phyloP scores from a whole-genome alignment of 2,888 invertebrate genomes.

The Spilosoma lubricipeda region DNA sequence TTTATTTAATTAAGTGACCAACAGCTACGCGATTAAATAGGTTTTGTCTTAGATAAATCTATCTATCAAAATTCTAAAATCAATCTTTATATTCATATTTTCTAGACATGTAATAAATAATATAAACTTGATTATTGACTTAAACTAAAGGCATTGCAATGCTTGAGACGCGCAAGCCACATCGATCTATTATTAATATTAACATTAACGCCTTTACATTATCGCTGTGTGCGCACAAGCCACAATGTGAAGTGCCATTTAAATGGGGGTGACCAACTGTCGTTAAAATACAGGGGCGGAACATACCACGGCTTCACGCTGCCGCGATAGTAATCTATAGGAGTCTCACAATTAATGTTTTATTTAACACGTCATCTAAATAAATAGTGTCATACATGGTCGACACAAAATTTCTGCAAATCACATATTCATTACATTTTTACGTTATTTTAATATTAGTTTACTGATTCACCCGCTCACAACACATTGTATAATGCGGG shows the following conservation, averaged over 20 bases:
- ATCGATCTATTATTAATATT: conserved; percentile 70
- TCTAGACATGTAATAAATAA: neutral
- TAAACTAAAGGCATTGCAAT: conserved; percentile 14
- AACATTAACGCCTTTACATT: conserved; percentile 72
- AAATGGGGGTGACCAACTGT: conserved; percentile 86
- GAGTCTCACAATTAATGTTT: conserved; percentile 78
- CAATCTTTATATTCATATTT: neutral
- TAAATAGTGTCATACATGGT: conserved; percentile 46
- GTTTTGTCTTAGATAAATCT: neutral
- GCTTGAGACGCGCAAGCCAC: conserved; percentile 30
- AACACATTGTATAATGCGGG: neutral
- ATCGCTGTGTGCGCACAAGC: conserved; percentile 81
- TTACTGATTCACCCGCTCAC: neutral
- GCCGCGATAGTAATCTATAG: conserved; percentile 83
- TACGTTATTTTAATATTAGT: neutral
- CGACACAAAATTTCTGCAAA: conserved; percentile 23
- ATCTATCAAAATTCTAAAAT: neutral
- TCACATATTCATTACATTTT: neutral
- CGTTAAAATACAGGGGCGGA: conserved; percentile 80
- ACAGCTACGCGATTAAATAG: conserved; percentile 34
- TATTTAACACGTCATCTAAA: conserved; percentile 75
- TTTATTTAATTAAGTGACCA: conserved; percentile 55
- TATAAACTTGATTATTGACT: neutral
- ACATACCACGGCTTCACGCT: conserved; percentile 80
- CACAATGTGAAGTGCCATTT: conserved; percentile 84